Conservation (phyloP, 53 echinoderm and acorn worm species). For the Glandiceps talaboti region DNA sequence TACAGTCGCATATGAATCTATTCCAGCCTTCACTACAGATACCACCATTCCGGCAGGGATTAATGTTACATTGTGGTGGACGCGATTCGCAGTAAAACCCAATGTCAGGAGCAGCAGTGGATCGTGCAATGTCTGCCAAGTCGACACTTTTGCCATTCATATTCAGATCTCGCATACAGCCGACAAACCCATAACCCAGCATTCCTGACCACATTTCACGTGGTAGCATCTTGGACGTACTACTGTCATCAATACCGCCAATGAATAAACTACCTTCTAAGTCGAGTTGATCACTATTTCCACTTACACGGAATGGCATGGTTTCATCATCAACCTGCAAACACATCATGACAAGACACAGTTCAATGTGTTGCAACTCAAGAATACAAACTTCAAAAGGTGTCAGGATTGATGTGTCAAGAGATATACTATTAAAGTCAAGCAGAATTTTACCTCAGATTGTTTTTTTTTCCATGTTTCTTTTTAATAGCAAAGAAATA, state of each 20-base stretch:
- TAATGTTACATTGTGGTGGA: constrained; percentile 39
- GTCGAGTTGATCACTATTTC: constrained; percentile 56
- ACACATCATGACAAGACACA: no score
- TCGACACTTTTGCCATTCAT: constrained; percentile 64
- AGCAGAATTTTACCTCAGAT: no score
- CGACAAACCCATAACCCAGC: constrained; percentile 68
- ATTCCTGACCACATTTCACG: constrained; percentile 67
- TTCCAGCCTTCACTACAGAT: constrained; percentile 90
- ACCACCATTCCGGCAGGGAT: constrained; percentile 71
- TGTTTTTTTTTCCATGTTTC: no score
- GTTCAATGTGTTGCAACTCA: no score
- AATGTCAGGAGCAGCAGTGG: neutral
- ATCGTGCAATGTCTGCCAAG: constrained; percentile 17
- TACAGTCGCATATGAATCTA: constrained; percentile 89
- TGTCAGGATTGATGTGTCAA: no score
- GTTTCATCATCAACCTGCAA: neutral
- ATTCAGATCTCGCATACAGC: constrained; percentile 74
- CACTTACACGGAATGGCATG: constrained; percentile 21
- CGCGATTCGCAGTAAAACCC: constrained; percentile 24
- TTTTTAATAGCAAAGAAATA: no score
- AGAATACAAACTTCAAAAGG: no score
- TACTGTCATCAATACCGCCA: constrained; percentile 57
- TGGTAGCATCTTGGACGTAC: constrained; percentile 36
- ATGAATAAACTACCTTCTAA: constrained; percentile 58
- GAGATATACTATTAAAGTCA: no score